Base-by-base conservation (phyloP, 2,113 vertebrate genomes). In the Elgaria multicarinata region DNA sequence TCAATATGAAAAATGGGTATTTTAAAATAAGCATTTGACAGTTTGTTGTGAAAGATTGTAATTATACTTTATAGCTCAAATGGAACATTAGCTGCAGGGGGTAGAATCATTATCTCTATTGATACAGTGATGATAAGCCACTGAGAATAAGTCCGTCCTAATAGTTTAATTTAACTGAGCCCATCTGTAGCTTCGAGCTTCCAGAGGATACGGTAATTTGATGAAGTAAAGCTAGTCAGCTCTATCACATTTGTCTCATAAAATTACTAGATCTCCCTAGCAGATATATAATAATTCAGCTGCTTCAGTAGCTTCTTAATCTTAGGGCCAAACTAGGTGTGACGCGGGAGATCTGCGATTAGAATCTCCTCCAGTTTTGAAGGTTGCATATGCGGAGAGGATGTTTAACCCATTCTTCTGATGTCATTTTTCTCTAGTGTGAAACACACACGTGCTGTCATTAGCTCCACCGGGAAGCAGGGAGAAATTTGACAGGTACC, bases 131-230 rank as follows among this genome's bases (percentile, higher is more conserved):
- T 50, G 83, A 85, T 81, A 31, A 39, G 77, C 10, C 36, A 55
- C 87, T 58, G 18, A 53, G 46, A 88, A 71, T 88, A 79, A 80
- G 87, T 62, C 87, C 26, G 36, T 42, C 67, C n/a, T 82, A 88
- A 72, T 82, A 31, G 67, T 82, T 88, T 88, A 82, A 88, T 82
- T 88, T 88, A 33, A 36, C 53, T 72, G 78, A 72, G 87, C 50
- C 69, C 67, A 81, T 74, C 74, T 88, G 50, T 82, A 72, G 78
- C 78, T 24, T 58, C 20, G 33, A 81, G 87, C 87, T 62, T 88
- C 36, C 28, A 58, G 67, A 46, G 78, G 28, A 12, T 77, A 78
- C 22, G 12, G 44, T 55, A 42, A 66, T 81, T 72, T 39, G 67
- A 80, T 80, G 78, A 87, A 88, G 87, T 55, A 80, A 80, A 88